Percentiles rank a stretch among this genome's conserved stretches.
Evolutionary conservation across 2,113 vertebrate genomes (phyloP).

Genomic region (Pungitius pungitius): DNA sequence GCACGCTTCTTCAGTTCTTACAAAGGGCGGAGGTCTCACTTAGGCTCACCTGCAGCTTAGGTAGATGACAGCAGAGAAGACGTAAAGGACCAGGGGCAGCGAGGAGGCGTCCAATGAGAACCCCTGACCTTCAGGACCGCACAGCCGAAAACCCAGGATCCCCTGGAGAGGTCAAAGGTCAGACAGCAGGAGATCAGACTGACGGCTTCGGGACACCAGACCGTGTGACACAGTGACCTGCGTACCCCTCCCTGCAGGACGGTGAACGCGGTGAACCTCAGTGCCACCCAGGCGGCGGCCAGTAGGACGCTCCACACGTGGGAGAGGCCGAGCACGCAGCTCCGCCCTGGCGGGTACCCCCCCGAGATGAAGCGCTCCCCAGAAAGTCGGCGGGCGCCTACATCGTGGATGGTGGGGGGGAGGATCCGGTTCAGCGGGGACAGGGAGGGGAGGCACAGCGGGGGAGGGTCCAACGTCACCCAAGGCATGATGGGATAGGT

Average conservation of each 20-base stretch:
- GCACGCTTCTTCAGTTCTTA: too few species aligned
- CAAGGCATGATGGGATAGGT: constrained; percentile 54
- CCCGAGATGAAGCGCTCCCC: constrained; percentile 87
- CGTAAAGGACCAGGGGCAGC: constrained; percentile 86
- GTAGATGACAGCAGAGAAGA: constrained; percentile 85
- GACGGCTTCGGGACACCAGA: neutral
- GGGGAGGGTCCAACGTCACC: constrained; percentile 46
- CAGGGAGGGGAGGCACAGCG: neutral
- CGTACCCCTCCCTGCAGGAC: constrained; percentile 62
- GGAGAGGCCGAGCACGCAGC: constrained; percentile 89
- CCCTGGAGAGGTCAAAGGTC: constrained; percentile 81
- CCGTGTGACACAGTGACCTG: neutral
- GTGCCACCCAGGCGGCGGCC: constrained; percentile 70
- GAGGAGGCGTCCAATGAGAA: constrained; percentile 71
- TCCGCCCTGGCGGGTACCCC: constrained; percentile 88
- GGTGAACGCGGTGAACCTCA: constrained; percentile 45
- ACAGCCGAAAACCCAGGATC: constrained; percentile 76
- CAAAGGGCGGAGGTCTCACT: too few species aligned
- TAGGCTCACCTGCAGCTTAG: constrained; percentile 80
- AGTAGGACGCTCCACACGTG: constrained; percentile 93
- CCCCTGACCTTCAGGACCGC: constrained; percentile 63
- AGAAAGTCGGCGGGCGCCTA: constrained; percentile 87
- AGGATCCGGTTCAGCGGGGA: constrained; percentile 65
- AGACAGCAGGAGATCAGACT: constrained; percentile 20
- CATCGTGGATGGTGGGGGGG: constrained; percentile 80